A percentile compares a stretch with the other conserved stretches of the same genome.
These are phyloP conservation scores for Procambarus clarkii DNA, from an alignment of 1,140 invertebrate species.

Conservation along the genomic window DNA sequence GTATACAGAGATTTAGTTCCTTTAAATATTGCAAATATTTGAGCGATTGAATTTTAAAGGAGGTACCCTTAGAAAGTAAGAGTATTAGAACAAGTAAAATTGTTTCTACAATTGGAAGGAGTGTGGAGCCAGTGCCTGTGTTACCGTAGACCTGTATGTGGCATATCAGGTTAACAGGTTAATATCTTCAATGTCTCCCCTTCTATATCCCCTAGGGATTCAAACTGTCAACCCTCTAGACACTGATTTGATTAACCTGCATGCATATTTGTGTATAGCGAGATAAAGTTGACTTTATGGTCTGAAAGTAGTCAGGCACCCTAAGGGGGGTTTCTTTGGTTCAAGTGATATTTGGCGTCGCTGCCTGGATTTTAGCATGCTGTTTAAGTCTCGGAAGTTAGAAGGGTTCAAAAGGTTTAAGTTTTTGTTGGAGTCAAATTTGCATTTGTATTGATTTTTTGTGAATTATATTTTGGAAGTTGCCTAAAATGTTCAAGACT, in stretches of 20 bases:
- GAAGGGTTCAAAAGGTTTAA: not conserved
- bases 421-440: not conserved
- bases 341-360: not conserved
- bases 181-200: not conserved
- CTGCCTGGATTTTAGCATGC: not conserved
- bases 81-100: not conserved
- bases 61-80: not conserved
- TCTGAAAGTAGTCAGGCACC: not conserved
- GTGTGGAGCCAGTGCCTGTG: not conserved
- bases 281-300: not conserved
- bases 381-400: not conserved
- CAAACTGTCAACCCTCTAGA: not conserved
- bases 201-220: not conserved
- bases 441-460: not conserved
- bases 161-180: not conserved
- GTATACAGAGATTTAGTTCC: not conserved
- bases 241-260: conserved; percentile 1
- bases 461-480: not conserved
- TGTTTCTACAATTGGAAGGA: not conserved
- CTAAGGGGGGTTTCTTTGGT: not conserved
- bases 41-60: not conserved
- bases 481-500: not conserved
- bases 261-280: not conserved
- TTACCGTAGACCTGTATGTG: not conserved
- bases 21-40: not conserved